Evolutionary conservation across 2,113 vertebrate genomes (phyloP).

Genomic region (Pyxicephalus adspersus): DNA sequence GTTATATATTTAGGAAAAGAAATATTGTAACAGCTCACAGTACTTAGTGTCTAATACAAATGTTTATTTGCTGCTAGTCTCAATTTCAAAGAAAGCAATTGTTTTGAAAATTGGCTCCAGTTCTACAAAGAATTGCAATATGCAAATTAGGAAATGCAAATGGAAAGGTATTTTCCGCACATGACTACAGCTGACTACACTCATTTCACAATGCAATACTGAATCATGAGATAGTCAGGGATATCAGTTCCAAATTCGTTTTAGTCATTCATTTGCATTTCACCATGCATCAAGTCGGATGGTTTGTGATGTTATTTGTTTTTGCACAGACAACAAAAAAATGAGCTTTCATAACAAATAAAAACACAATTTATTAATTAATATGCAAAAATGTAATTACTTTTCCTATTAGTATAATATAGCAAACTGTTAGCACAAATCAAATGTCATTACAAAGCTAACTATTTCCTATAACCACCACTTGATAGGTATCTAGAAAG

Average conservation of each 20-base stretch:
- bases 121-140: conserved; percentile 22
- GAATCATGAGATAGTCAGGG: conserved; percentile 8
- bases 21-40: neutral
- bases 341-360: too few relatives aligned
- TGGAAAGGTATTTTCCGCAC: conserved; percentile 7
- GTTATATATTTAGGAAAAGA: neutral
- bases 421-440: too few relatives aligned
- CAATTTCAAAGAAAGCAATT: neutral
- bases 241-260: conserved; percentile 22
- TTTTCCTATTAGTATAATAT: too few relatives aligned
- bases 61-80: neutral
- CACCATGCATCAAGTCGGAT: neutral
- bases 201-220: conserved; percentile 33
- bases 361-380: too few relatives aligned
- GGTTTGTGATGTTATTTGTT: neutral
- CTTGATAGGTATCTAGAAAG: too few relatives aligned
- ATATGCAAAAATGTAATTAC: too few relatives aligned
- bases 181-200: conserved; percentile 34
- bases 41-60: neutral
- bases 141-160: conserved; percentile 35
- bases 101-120: conserved; percentile 17
- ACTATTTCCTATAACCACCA: too few relatives aligned
- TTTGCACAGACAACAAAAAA: too few relatives aligned
- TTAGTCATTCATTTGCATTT: neutral
- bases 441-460: too few relatives aligned